Percentiles rank a stretch among this genome's conserved stretches.
Evolutionary conservation across 2,797 vertebrate genomes (phyloP).

Genomic region (Nyctalus aviator): DNA sequence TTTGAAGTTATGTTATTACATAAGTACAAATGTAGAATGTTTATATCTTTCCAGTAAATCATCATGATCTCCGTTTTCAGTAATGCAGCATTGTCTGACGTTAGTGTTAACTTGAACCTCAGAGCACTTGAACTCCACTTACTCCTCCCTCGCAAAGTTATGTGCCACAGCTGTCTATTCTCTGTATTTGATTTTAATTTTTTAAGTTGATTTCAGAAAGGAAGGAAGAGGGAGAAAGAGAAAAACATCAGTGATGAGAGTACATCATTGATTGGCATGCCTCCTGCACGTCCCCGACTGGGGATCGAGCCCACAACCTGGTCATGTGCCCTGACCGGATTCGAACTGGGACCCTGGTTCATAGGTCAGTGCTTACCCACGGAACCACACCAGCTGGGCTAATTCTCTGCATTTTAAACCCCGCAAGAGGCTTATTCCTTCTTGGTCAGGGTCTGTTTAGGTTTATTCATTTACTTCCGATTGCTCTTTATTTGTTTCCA

Average conservation of each 20-base stretch:
- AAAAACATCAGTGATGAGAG: too few relatives aligned
- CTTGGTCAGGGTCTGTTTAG: neutral
- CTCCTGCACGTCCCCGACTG: too few relatives aligned
- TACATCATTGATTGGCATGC: too few relatives aligned
- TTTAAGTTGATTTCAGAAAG: too few relatives aligned
- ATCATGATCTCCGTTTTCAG: neutral
- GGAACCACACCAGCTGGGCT: too few relatives aligned
- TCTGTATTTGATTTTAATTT: neutral
- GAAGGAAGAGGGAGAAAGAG: too few relatives aligned
- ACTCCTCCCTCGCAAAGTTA: neutral
- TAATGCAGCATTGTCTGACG: neutral
- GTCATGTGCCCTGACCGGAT: too few relatives aligned
- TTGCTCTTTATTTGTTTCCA: neutral
- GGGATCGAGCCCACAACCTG: too few relatives aligned
- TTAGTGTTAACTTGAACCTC: neutral
- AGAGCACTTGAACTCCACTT: neutral
- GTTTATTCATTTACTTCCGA: constrained; percentile 30
- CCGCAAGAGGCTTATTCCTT: neutral
- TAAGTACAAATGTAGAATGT: neutral
- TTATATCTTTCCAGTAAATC: neutral
- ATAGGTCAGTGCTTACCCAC: too few relatives aligned
- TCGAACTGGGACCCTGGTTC: too few relatives aligned
- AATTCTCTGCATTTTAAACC: constrained; percentile 29
- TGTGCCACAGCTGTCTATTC: neutral
- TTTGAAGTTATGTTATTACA: neutral